Conservation (phyloP, 2,113 vertebrate genomes). For the Buteo buteo region DNA sequence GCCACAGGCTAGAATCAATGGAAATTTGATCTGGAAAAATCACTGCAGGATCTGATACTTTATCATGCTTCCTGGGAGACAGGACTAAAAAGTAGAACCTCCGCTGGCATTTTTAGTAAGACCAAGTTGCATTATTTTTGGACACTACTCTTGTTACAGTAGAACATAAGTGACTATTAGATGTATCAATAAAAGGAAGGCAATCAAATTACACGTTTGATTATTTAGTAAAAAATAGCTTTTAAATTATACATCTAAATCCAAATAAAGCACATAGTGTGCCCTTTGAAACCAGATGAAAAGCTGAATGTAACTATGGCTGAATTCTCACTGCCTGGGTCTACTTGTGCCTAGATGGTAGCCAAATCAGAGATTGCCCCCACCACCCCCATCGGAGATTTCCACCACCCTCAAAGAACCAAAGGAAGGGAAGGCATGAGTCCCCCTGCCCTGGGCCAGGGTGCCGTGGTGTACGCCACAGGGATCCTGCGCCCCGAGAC, state of each 20-base stretch:
- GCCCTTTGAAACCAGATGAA: neutral
- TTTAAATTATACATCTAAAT: neutral
- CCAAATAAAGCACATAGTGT: neutral
- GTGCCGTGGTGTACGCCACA: neutral
- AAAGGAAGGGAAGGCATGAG: neutral
- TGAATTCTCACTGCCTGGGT: neutral
- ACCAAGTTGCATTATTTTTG: neutral
- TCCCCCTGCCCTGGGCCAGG: accelerated
- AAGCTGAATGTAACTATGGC: neutral
- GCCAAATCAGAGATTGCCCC: neutral
- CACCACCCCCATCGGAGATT: neutral
- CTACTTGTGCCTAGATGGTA: neutral
- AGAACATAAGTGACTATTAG: neutral
- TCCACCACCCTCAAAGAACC: neutral
- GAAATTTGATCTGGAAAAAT: neutral
- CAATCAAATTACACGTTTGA: neutral
- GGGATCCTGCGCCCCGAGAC: accelerated
- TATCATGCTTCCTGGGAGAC: neutral
- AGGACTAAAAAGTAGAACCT: neutral
- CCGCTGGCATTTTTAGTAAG: neutral
- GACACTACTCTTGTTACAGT: neutral
- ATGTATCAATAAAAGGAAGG: neutral
- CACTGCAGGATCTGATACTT: neutral
- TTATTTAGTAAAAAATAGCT: neutral
- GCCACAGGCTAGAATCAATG: neutral